Evolutionary conservation across 2,797 vertebrate species (phyloP).

Genomic region (Syngnathus acus): DNA sequence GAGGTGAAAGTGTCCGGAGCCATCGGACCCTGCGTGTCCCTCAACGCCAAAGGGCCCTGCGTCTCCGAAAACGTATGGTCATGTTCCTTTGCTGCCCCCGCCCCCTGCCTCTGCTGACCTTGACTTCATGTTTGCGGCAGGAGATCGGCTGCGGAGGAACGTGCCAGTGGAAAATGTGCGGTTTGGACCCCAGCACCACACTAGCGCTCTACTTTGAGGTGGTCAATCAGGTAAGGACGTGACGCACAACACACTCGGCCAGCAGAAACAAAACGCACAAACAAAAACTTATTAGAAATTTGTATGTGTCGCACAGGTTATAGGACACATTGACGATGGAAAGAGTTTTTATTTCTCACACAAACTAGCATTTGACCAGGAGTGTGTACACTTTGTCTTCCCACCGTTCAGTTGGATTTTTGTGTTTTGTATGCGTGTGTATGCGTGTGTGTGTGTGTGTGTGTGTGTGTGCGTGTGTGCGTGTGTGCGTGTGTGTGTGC

Average conservation of each 20-base stretch:
- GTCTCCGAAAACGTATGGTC: constrained; percentile 75
- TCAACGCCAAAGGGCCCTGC: constrained; percentile 90
- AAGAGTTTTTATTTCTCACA: not conserved
- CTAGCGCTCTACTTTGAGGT: constrained; percentile 93
- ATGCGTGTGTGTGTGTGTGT: constrained; percentile 3
- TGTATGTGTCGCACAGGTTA: too few relatives aligned
- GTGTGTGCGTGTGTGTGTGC: constrained; percentile 3
- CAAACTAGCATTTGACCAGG: not conserved
- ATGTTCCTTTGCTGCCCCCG: not conserved
- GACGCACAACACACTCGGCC: too few relatives aligned
- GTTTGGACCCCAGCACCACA: constrained; percentile 84
- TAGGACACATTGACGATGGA: not conserved
- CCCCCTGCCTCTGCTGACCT: not conserved
- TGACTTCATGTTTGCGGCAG: constrained; percentile 50
- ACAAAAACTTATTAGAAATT: too few relatives aligned
- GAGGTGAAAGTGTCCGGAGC: constrained; percentile 95
- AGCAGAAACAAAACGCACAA: too few relatives aligned
- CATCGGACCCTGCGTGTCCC: constrained; percentile 90
- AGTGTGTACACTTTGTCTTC: not conserved
- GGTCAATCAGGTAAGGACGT: constrained; percentile 84
- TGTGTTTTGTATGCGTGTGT: too few relatives aligned
- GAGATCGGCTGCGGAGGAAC: constrained; percentile 96
- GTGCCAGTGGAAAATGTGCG: constrained; percentile 96
- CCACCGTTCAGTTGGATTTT: not conserved
- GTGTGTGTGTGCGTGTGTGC: too few relatives aligned